A percentile compares a stretch with the other conserved stretches of the same genome.
Evolutionary conservation across 2,888 invertebrate genomes (phyloP).

Genomic region (Orthonychiurus folsomi): DNA sequence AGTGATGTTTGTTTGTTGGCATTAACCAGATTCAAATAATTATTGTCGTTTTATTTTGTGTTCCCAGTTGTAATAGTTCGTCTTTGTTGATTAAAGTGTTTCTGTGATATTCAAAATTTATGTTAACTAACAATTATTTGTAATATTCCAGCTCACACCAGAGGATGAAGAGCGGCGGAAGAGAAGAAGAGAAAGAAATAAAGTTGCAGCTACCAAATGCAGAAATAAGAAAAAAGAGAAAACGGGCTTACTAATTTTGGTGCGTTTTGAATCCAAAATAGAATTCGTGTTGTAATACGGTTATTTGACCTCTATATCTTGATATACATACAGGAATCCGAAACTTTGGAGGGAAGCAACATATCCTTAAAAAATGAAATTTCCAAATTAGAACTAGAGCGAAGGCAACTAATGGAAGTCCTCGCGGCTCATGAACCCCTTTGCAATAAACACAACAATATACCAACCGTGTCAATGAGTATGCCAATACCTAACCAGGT

Average conservation of each 20-base stretch:
- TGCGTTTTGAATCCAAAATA: no score
- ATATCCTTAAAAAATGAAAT: constrained; percentile 73
- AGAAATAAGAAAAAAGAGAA: constrained; percentile 85
- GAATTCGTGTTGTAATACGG: no score
- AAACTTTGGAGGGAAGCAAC: constrained; percentile 74
- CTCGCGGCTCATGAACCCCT: constrained; percentile 63
- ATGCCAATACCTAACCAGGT: no score
- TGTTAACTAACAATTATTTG: no score
- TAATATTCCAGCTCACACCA: constrained; percentile 61
- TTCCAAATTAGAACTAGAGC: constrained; percentile 69
- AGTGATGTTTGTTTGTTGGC: no score
- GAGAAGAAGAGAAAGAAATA: constrained; percentile 79
- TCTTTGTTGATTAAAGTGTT: no score
- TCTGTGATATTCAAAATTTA: no score
- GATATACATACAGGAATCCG: constrained; percentile 56
- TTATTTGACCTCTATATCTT: background rate
- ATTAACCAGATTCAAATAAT: background rate
- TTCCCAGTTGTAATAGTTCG: no score
- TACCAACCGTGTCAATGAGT: no score
- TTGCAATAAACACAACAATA: constrained; percentile 46
- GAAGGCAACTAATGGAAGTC: constrained; percentile 68
- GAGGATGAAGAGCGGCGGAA: constrained; percentile 83
- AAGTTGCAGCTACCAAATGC: constrained; percentile 90
- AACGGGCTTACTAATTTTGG: constrained; percentile 69
- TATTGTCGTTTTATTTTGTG: background rate